A percentile compares a stretch with the other conserved stretches of the same genome.
phyloP scores from a whole-genome alignment of 2,113 vertebrate genomes.

The Ramphastos sulfuratus region DNA sequence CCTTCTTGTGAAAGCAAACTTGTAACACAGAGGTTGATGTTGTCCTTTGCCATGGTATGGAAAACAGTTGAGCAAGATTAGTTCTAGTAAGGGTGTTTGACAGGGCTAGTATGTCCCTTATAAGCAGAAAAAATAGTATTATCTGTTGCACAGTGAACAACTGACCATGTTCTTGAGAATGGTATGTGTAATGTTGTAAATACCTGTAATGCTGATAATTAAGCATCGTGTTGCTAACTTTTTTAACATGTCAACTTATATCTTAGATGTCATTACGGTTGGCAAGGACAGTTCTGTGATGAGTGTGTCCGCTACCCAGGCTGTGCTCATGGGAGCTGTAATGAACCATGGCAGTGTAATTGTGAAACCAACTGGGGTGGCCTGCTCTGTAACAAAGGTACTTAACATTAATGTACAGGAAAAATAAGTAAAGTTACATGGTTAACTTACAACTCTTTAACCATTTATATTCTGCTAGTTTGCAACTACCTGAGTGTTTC shows the following conservation, averaged over 20 bases:
- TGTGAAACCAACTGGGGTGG: conserved; percentile 99
- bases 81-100: not conserved
- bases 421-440: conserved; percentile 44
- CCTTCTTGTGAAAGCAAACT: not conserved
- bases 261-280: conserved; percentile 92
- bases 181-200: conserved; percentile 46
- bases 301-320: conserved; percentile 92
- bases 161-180: conserved; percentile 32
- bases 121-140: conserved; percentile 14
- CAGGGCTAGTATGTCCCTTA: not conserved
- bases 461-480: not conserved
- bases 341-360: conserved; percentile 88
- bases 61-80: not conserved
- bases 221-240: conserved; percentile 59
- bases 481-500: conserved; percentile 4
- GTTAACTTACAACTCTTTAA: conserved; percentile 55
- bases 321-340: conserved; percentile 92
- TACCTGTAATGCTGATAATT: conserved; percentile 42
- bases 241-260: conserved; percentile 57
- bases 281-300: conserved; percentile 92
- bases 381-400: conserved; percentile 95
- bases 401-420: conserved; percentile 38
- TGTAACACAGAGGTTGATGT: not conserved
- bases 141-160: conserved; percentile 5
- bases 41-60: not conserved